Conservation (phyloP, 2,797 vertebrate genomes). For the Tragopan temminckii region DNA sequence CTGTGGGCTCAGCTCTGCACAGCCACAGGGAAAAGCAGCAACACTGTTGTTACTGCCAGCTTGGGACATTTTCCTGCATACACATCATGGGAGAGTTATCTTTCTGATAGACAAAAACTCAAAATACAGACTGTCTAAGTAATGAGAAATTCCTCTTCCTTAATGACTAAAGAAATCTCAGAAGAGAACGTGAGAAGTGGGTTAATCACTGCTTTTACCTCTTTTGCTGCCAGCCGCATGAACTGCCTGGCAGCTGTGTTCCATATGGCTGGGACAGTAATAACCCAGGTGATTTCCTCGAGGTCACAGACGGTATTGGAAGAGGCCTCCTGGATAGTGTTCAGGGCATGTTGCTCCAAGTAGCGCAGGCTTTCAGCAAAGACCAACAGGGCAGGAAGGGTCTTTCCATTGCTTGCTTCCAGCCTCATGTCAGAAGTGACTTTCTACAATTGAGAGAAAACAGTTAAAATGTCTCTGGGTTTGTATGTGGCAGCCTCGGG, state of each 20-base stretch:
- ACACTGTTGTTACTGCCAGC: background rate
- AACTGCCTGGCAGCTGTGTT: conserved; percentile 57
- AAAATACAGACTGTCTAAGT: background rate
- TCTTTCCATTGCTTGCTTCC: conserved; percentile 52
- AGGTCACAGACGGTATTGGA: background rate
- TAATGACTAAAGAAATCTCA: background rate
- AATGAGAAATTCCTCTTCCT: background rate
- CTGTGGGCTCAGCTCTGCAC: background rate
- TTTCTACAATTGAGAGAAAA: background rate
- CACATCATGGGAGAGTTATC: background rate
- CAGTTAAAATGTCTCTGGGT: background rate
- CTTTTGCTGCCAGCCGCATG: conserved; percentile 58
- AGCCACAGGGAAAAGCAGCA: fast-evolving
- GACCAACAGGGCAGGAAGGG: conserved; percentile 42
- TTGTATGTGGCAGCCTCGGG: background rate
- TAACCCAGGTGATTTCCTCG: conserved; percentile 67
- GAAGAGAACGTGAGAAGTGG: background rate
- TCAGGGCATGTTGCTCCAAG: conserved; percentile 58
- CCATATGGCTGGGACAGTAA: conserved; percentile 74
- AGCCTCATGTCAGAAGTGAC: conserved; percentile 6
- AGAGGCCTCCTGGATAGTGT: conserved; percentile 31
- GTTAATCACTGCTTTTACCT: conserved; percentile 25
- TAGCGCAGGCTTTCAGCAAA: conserved; percentile 58
- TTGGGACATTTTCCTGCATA: background rate
- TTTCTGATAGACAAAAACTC: background rate